Percentiles rank a stretch among this genome's conserved stretches.
These are phyloP conservation scores for Dendroctonus ponderosae DNA, from an alignment of 1,140 invertebrate species.

Conservation along the genomic window DNA sequence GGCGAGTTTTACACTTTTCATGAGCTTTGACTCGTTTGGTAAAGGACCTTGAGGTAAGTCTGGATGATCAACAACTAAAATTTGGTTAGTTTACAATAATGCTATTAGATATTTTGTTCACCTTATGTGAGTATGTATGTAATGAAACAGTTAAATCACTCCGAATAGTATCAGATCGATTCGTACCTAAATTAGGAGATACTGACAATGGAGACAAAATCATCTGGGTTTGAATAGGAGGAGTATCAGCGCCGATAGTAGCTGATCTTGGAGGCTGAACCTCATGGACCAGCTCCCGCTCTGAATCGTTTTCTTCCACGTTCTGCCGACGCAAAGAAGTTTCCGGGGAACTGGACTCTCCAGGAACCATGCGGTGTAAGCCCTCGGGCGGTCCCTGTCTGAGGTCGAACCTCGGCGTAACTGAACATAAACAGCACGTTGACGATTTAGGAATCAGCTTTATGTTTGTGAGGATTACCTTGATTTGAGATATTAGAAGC, in stretches of 20 bases:
- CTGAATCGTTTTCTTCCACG: slow-evolving; percentile 44
- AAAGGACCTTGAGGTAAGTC: too few species aligned
- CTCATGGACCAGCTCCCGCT: slow-evolving; percentile 37
- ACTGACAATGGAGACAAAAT: slow-evolving; percentile 1
- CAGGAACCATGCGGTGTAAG: slow-evolving; percentile 59
- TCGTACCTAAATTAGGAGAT: slow-evolving; percentile 13
- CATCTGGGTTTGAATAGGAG: slow-evolving; percentile 36
- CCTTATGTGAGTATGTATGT: neutral
- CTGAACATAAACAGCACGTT: slow-evolving; percentile 2
- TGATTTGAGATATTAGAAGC: slow-evolving; percentile 2
- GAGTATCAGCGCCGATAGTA: slow-evolving; percentile 49
- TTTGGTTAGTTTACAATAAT: too few species aligned
- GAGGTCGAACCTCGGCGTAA: slow-evolving; percentile 28
- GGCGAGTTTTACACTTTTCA: neutral
- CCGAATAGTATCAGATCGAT: slow-evolving; percentile 41
- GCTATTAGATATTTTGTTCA: too few species aligned
- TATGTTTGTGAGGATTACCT: neutral
- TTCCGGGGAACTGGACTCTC: slow-evolving; percentile 52
- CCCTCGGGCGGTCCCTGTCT: slow-evolving; percentile 55
- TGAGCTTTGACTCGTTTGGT: too few species aligned
- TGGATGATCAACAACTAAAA: too few species aligned
- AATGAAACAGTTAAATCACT: slow-evolving; percentile 15
- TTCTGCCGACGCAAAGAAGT: slow-evolving; percentile 29
- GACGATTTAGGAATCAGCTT: neutral
- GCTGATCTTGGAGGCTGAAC: slow-evolving; percentile 41